These are phyloP conservation scores for Heterotilapia buettikoferi DNA, from an alignment of 2,113 vertebrate genomes.

Conservation along the genomic window DNA sequence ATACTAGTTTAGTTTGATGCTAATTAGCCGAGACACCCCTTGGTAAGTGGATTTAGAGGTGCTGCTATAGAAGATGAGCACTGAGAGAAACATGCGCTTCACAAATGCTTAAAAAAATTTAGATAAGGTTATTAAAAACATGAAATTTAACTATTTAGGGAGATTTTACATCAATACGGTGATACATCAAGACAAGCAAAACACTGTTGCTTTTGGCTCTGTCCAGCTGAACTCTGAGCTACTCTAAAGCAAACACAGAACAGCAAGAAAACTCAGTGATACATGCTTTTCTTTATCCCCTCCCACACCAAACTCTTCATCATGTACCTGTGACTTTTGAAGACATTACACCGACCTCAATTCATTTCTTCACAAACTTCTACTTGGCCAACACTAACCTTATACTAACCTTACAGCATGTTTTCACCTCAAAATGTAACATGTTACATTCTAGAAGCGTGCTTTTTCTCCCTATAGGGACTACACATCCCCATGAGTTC, in stretches of 20 bases:
- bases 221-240: slow-evolving; percentile 13
- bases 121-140: neutral
- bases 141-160: neutral
- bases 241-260: slow-evolving; percentile 19
- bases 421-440: neutral
- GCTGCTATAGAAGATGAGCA: slow-evolving; percentile 4
- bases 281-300: neutral
- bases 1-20: slow-evolving; percentile 58
- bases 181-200: neutral
- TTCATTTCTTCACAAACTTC: neutral
- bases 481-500: neutral
- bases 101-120: neutral
- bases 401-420: neutral
- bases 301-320: neutral
- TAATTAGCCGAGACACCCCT: slow-evolving; percentile 57
- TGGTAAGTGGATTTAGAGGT: slow-evolving; percentile 29
- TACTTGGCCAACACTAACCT: neutral
- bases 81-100: neutral
- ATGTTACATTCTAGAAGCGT: neutral
- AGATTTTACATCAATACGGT: neutral
- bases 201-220: neutral
- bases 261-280: neutral
- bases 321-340: neutral
- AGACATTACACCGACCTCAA: neutral
- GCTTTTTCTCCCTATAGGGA: neutral